These are phyloP conservation scores for Epinotia brunnichana DNA, from an alignment of 2,888 invertebrate species.

Conservation along the genomic window DNA sequence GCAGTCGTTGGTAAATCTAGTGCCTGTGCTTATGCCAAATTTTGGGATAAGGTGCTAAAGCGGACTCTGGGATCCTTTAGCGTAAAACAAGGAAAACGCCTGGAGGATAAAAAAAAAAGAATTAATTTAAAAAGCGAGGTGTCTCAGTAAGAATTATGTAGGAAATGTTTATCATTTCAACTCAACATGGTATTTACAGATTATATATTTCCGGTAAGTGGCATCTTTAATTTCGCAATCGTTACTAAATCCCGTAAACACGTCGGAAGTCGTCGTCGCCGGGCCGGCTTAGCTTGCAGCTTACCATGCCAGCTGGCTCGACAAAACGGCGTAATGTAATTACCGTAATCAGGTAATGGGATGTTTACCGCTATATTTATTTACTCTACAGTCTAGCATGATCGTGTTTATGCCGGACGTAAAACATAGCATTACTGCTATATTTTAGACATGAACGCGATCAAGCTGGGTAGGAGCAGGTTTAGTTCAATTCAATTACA, in stretches of 20 bases:
- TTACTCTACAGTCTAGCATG: background rate
- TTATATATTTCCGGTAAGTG: background rate
- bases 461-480: too few relatives aligned
- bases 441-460: too few relatives aligned
- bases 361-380: background rate
- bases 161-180: conserved; percentile 1
- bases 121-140: background rate
- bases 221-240: conserved; percentile 16
- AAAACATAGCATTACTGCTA: too few relatives aligned
- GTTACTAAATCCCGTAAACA: conserved; percentile 12
- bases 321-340: conserved; percentile 29
- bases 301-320: conserved; percentile 23
- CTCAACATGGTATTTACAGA: background rate
- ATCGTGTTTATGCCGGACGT: too few relatives aligned
- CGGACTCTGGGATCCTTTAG: too few relatives aligned
- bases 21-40: too few relatives aligned
- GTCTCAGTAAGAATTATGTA: background rate
- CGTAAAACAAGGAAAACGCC: too few relatives aligned
- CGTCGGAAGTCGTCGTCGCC: conserved; percentile 22
- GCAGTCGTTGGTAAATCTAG: too few relatives aligned
- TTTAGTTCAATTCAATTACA: too few relatives aligned
- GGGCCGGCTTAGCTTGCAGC: conserved; percentile 4
- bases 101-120: too few relatives aligned
- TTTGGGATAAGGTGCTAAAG: too few relatives aligned
- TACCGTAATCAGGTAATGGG: background rate